Percentiles rank a stretch among this genome's conserved stretches.
Evolutionary conservation across 64 coral and sea anemone genomes (phyloP).

Genomic region (Montipora efflorescens): DNA sequence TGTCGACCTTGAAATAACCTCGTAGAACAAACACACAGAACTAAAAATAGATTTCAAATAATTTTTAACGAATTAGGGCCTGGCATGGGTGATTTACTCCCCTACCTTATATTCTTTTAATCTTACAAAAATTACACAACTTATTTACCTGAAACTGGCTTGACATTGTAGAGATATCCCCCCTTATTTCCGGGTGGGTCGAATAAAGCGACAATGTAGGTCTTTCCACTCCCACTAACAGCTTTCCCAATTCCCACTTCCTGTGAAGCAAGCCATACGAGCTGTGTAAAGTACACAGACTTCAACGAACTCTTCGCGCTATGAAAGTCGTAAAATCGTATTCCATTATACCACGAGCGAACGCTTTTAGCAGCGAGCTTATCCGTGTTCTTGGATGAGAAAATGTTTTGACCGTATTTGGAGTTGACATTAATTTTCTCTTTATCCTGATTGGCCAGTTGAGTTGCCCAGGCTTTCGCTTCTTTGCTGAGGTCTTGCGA

Average conservation of each 20-base stretch:
- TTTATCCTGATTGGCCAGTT: constrained; percentile 73
- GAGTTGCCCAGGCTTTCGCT: constrained; percentile 62
- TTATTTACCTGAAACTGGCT: constrained; percentile 78
- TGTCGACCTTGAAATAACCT: too few relatives aligned
- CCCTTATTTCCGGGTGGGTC: constrained; percentile 72
- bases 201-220: constrained; percentile 86
- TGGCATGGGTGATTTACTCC: too few relatives aligned
- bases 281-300: constrained; percentile 78
- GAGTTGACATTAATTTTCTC: constrained; percentile 79
- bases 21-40: too few relatives aligned
- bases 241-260: constrained; percentile 84
- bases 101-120: too few relatives aligned
- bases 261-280: constrained; percentile 70
- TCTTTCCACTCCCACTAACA: constrained; percentile 56
- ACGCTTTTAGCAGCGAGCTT: constrained; percentile 60
- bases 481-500: constrained; percentile 76
- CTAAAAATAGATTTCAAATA: too few relatives aligned
- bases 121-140: too few relatives aligned
- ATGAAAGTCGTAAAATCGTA: constrained; percentile 79
- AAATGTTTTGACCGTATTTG: constrained; percentile 86
- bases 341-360: constrained; percentile 86
- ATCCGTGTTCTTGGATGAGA: constrained; percentile 49
- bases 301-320: constrained; percentile 30
- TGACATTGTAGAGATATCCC: constrained; percentile 53
- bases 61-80: too few relatives aligned